A percentile compares a stretch with the other conserved stretches of the same genome.
Conservation (phyloP, 2,797 vertebrate genomes). For the Eulemur rubriventer region DNA sequence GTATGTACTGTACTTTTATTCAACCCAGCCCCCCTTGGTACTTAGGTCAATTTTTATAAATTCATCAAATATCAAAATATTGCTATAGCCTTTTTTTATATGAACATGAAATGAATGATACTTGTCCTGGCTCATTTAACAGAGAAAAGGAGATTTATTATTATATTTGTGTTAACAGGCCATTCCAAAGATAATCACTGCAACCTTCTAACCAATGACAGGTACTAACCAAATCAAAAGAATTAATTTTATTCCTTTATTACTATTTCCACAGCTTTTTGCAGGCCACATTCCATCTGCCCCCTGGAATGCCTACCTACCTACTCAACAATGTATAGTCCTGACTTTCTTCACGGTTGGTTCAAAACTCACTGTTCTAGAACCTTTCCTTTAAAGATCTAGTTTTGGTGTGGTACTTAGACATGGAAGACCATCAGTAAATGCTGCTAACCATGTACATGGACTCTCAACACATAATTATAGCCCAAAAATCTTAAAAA, state of each 20-base stretch:
- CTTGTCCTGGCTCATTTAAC: neutral
- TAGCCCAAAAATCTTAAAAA: conserved; percentile 29
- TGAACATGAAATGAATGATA: neutral
- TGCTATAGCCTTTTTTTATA: neutral
- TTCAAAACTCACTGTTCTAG: neutral
- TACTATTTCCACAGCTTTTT: neutral
- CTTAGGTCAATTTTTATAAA: conserved; percentile 38
- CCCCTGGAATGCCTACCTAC: neutral
- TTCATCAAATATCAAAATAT: neutral
- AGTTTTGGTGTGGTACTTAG: neutral
- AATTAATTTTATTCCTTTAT: conserved; percentile 4
- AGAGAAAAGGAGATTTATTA: conserved; percentile 49
- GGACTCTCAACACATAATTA: neutral
- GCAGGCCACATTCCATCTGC: neutral
- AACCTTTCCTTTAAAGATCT: neutral
- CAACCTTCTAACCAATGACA: conserved; percentile 34
- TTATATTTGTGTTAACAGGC: conserved; percentile 25
- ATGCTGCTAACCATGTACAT: neutral
- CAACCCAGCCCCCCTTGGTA: neutral
- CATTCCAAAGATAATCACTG: conserved; percentile 21
- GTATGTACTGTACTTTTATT: neutral
- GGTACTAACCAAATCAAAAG: conserved; percentile 15
- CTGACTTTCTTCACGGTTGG: neutral
- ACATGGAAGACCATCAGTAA: neutral
- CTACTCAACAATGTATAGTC: neutral